Base-by-base conservation (phyloP, 23 tunicate genomes). In the Styela plicata region DNA sequence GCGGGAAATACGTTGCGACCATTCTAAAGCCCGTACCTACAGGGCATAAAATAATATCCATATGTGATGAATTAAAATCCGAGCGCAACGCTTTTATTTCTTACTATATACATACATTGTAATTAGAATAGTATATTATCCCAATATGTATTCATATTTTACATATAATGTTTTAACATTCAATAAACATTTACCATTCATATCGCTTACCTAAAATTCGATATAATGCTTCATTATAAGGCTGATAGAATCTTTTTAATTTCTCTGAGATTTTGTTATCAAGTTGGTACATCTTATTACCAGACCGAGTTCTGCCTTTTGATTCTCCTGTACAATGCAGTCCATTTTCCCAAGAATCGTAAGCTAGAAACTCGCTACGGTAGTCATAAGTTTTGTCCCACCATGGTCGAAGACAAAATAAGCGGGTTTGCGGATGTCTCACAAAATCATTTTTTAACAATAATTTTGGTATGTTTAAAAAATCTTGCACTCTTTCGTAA, bases 371-470 rank as follows among this genome's bases (percentile, higher is more conserved):
- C 44, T 76, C 81, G 24, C 65, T 26, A 29, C 27, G 66, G 31
- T 36, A 76, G 66, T 76, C 65, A 65, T 76, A 76, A 24, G 52
- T 53, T 33, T 36, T 10, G 18, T 76, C 22, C 81, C 81, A 76
- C 81, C 81, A 76, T n/a, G 81, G 81, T 18, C 81, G 64, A 22
- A 76, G 30, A 27, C 81, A 76, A 76, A n/a, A 76, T 17, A 76
- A 44, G 21, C 81, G 73, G 1, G 67, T 76, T 22, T 53, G 20
- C 27, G 66, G 66, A 52, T 1, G 64, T 22, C 31, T 36, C 17
- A 76, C 27, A 27, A 76, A 76, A 57, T 76, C 81, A 53, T 27
- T 53, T 71, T 27, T 23, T 1, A 52, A 23, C 13, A 76, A 53
- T 23, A 76, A 18, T 27, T 76, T 76, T 0, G 81, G 81, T 22